These are phyloP conservation scores for Aplysina aerophoba DNA, from an alignment of 37 sponge, comb jelly and placozoan genomes.

Conservation along the genomic window DNA sequence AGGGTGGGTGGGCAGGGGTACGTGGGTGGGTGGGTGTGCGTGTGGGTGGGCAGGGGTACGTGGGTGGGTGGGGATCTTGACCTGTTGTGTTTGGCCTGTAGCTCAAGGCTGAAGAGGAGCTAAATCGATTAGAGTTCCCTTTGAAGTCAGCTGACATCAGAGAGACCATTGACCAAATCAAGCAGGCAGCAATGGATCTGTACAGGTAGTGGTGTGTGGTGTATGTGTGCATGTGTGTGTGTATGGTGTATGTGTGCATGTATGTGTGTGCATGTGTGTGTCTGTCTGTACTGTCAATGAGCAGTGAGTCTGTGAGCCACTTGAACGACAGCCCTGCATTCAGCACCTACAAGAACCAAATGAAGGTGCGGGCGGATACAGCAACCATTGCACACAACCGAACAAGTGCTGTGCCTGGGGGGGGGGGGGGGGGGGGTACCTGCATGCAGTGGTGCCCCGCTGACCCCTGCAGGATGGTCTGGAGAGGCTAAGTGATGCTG, in stretches of 20 bases:
- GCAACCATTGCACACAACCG: background rate
- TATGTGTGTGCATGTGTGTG: no score
- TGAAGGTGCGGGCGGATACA: constrained; percentile 27
- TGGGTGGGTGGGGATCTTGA: background rate
- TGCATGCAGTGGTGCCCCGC: no score
- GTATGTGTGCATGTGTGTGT: no score
- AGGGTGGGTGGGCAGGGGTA: background rate
- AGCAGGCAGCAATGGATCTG: background rate
- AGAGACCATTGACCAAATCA: constrained; percentile 8
- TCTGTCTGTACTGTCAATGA: no score
- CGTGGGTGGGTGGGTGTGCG: background rate
- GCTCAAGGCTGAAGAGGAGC: constrained; percentile 59
- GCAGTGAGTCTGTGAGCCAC: constrained; percentile 17
- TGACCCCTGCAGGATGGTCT: constrained; percentile 54
- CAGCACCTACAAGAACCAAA: constrained; percentile 32
- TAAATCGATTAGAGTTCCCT: constrained; percentile 40
- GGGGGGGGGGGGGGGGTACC: no score
- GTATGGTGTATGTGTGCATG: no score
- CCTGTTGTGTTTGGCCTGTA: constrained; percentile 2
- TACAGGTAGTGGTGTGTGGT: constrained; percentile 43
- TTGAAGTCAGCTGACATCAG: constrained; percentile 32
- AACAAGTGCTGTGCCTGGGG: background rate
- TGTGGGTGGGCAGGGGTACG: no score
- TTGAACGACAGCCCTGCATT: constrained; percentile 54
- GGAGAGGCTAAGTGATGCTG: constrained; percentile 53